Evolutionary conservation across 2,797 vertebrate genomes (phyloP), one percentile per base, ranked within the genome.

Genomic region (Eurystomus glaucurus): DNA sequence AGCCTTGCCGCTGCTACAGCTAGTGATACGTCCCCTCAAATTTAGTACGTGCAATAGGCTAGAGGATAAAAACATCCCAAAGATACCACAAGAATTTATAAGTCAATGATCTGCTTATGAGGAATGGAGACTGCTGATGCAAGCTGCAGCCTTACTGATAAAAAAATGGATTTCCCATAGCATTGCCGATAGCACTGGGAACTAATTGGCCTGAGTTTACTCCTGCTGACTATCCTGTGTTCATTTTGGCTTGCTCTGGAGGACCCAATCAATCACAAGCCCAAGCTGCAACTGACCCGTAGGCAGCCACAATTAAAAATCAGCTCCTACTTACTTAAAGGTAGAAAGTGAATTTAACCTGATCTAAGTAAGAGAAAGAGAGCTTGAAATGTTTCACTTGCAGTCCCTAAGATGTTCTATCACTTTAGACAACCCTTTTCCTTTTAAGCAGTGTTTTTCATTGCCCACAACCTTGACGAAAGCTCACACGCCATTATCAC

Each of bases 301-400:
- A 93, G 84, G 93, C 91, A 92, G 71, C 64, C 71, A 83, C 93
- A 97, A 97, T 98, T 95, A 98, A 94, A 96, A 88, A 75, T 62
- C 31, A 77, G 43, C 16, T 95, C 65, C 95, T 84, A 81, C 93
- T 86, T 72, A 87, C 68, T 90, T 60, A 50, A 28, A 61, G 72
- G 64, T 43, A 90, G 81, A 82, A 74, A 82, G 54, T 35, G 52
- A 93, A 96, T 96, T 90, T 93, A 94, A 92, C 80, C 69, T 72
- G 45, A 89, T 68, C 69, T 88, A 89, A 94, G 62, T 3, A 37
- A 23, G 22, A 35, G 39, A 88, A 35, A 76, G 52, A 74, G 6
- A n/a, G 35, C 66, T 69, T 37, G 3, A 92, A 90, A 93, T 20
- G 41, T 43, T 43, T 43, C 51, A 57, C 88, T 57, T 79, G 66